Evolutionary conservation across 2,797 vertebrate species (phyloP), one percentile per base, ranked within the genome.

Genomic region (Fistularia commersonii): DNA sequence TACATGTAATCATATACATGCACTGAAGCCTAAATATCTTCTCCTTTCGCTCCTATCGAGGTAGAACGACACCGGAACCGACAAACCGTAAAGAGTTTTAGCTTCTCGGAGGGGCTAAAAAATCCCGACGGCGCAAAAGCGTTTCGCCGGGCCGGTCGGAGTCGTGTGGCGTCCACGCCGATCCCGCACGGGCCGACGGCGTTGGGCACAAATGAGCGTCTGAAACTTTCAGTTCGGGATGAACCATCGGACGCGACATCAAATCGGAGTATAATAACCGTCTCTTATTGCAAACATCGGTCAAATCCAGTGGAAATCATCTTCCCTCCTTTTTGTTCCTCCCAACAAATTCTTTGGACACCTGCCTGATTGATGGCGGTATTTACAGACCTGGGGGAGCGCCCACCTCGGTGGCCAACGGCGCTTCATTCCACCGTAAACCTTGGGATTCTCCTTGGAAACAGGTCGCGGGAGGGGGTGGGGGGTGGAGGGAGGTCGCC

Each of bases 401-500:
- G 45, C 64, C 62, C 70, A 64, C 87, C 79, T 61, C 70, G 72
- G 85, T 90, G 90, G 90, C 87, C 89, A 88, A 81, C 77, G 80
- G 80, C 69, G 72, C 80, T 61, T 72, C 60, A 77, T 80, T 77
- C 70, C 68, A 54, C 57, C 57, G 68, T 75, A 80, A 77, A 82
- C 86, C 82, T 77, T 78, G 66, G 74, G 85, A 64, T 65, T 54
- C 84, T 87, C 83, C 84, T 84, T 90, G 87, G 90, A 81, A 82
- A 88, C 86, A 73, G 46, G 46, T 92, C 92, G 92, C 88, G 46
- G 88, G 84, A 80, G 79, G 82, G 86, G 72, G 64, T 63, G 82
- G 87, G 88, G 87, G 88, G 91, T 91, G 91, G 88, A 81, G 69
- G 71, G 81, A 76, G 76, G 89, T 80, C 76, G 76, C 89, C 92